Evolutionary conservation across 2,113 vertebrate species (phyloP), one percentile per base, ranked within the genome.

Genomic region (Hippocampus comes): DNA sequence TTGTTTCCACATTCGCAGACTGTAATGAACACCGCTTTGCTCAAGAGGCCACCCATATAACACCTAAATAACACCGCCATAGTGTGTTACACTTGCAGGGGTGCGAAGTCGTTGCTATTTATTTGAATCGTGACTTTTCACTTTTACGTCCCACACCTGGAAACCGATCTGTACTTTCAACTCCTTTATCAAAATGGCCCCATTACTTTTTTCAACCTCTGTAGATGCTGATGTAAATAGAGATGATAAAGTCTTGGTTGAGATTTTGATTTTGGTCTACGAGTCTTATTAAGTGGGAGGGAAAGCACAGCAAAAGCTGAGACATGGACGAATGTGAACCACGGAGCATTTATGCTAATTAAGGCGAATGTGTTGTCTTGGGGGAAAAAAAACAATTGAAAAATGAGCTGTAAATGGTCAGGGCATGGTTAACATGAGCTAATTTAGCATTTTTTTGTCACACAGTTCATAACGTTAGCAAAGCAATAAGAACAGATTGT

Each of bases 1-100:
- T 78, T 73, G 76, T 75, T 72, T 78, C 72, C 70, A 76, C 85
- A 89, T 90, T 89, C 82, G 81, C 72, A 88, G 84, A 86, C 78
- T 73, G 81, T 25, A 85, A 83, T 70, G 68, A 84, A 86, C 84
- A 76, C 76, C 79, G 14, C 34, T 72, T 68, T 59, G 21, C 65
- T 46, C 73, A 74, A 66, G 75, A 64, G 63, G 70, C 43, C 56
- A 41, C 56, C 46, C 23, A 71, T 68, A 67, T 70, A 41, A 70
- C 41, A 57, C 14, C 53, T 8, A 23, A 17, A 20, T 2, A 21
- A n/a, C 21, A 56, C 53, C 9, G 1, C 53, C 53, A 56, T 53
- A 15, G n/a, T 46, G 27, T 46, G 38, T 27, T 27, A 65, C 4
- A 38, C 55, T 48, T 5, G 23, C 55, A 61, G 46, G 23, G 25